A percentile compares a stretch with the other conserved stretches of the same genome.
Conservation (phyloP, 2,797 vertebrate genomes). For the Lepilemur septentrionalis region DNA sequence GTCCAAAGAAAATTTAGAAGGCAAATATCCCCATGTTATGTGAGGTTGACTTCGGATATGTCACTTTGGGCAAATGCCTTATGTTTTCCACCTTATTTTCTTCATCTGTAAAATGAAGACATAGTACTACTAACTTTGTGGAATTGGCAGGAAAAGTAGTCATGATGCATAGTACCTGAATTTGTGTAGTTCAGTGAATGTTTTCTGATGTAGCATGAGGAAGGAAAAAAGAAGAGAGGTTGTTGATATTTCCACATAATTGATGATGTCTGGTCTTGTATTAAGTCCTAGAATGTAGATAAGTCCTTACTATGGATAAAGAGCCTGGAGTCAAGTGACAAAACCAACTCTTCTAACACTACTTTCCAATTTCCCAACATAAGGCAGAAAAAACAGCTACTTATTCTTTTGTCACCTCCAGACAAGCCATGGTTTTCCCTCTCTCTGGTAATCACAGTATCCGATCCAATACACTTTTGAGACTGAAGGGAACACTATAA, state of each 20-base stretch:
- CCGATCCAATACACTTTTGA: neutral
- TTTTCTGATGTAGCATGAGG: neutral
- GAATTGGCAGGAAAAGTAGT: neutral
- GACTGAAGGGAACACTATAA: neutral
- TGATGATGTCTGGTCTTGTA: constrained; percentile 13
- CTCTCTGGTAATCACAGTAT: neutral
- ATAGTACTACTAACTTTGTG: fast-evolving
- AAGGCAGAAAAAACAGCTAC: neutral
- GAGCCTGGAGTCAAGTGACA: neutral
- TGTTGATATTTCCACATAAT: neutral
- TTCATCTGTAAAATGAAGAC: neutral
- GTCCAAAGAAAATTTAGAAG: neutral
- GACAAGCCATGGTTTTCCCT: neutral
- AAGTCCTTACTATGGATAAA: neutral
- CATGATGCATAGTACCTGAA: neutral
- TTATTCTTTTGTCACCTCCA: neutral
- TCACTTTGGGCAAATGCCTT: constrained; percentile 54
- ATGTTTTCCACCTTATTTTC: neutral
- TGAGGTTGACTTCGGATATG: constrained; percentile 18
- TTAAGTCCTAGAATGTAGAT: neutral
- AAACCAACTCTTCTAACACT: neutral
- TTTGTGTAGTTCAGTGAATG: neutral
- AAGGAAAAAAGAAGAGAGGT: neutral
- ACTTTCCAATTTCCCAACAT: neutral
- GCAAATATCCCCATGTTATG: neutral